Base-by-base conservation (phyloP, 2,797 vertebrate genomes). In the Cuniculus paca region DNA sequence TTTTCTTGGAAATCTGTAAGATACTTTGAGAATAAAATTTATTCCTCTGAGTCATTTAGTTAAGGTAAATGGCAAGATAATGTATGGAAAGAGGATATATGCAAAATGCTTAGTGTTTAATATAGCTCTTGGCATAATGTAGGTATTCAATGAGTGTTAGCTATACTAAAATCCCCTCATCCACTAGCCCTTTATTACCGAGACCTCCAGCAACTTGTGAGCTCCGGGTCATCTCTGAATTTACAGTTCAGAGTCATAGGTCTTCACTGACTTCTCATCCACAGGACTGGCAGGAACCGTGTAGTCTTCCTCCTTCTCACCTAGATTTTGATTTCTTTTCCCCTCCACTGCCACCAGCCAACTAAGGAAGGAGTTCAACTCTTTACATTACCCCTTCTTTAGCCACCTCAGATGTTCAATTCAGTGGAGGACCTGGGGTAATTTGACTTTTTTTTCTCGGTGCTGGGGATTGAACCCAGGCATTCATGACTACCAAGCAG, bases 1-100 rank as follows among this genome's bases (percentile, higher is more conserved):
- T 34, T 91, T 94, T 93, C 88, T 93, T 93, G 56, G 56, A 88
- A 88, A 72, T 85, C 70, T 91, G 31, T 93, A 56, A 96, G 42
- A 61, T 26, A 42, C 36, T 84, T 83, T 56, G 92, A 90, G 78
- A 95, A 65, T 74, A 91, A 28, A 39, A 82, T 94, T 91, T 88
- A 83, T 24, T 95, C 82, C 91, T 96, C 45, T 87, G n/a, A 84
- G 61, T 6, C 58, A 60, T 94, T 96, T 96, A 90, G 34, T 65
- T 86, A 45, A 20, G 14, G 77, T 91, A 95, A 79, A 28, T 94
- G 70, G 82, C 83, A 63, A 95, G 50, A 89, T 89, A 90, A 93
- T 70, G 20, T 48, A 80, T 58, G 61, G 79, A 82, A 93, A 95
- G 72, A 85, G 80, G 88, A 92, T n/a, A n/a, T 36, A 91, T 75